These are phyloP conservation scores for Hypolimnas misippus DNA, from an alignment of 2,888 invertebrate genomes.

Conservation along the genomic window DNA sequence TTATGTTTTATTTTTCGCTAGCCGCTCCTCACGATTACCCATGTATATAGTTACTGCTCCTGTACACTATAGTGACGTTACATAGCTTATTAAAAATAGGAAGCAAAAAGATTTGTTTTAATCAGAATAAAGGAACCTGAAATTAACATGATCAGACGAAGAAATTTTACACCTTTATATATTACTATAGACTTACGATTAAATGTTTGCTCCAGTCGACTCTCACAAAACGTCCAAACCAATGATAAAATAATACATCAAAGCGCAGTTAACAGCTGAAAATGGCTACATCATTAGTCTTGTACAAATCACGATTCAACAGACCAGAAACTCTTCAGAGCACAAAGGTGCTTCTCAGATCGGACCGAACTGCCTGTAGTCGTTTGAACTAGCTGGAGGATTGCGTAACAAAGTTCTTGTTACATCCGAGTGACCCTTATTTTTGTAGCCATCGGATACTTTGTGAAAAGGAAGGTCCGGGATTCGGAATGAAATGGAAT, in stretches of 20 bases:
- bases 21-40: too few species aligned
- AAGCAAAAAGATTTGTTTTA: too few species aligned
- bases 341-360: conserved; percentile 59
- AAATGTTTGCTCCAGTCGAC: too few species aligned
- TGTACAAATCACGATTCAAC: conserved; percentile 60
- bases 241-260: conserved; percentile 43
- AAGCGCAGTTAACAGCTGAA: conserved; percentile 45
- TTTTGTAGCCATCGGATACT: conserved; percentile 37
- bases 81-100: too few species aligned
- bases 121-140: too few species aligned
- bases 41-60: too few species aligned
- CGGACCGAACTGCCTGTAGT: conserved; percentile 43
- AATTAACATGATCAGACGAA: too few species aligned
- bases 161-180: too few species aligned
- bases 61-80: too few species aligned
- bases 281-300: conserved; percentile 64
- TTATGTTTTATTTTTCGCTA: too few species aligned
- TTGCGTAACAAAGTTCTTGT: conserved; percentile 40
- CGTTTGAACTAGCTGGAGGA: conserved; percentile 47
- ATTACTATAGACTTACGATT: too few species aligned
- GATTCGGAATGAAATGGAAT: conserved; percentile 9
- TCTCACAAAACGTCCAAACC: conserved; percentile 20
- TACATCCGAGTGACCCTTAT: conserved; percentile 41
- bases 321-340: conserved; percentile 60
- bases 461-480: conserved; percentile 35